Evolutionary conservation across 2,113 vertebrate species (phyloP).

Genomic region (Rhinichthys klamathensis): DNA sequence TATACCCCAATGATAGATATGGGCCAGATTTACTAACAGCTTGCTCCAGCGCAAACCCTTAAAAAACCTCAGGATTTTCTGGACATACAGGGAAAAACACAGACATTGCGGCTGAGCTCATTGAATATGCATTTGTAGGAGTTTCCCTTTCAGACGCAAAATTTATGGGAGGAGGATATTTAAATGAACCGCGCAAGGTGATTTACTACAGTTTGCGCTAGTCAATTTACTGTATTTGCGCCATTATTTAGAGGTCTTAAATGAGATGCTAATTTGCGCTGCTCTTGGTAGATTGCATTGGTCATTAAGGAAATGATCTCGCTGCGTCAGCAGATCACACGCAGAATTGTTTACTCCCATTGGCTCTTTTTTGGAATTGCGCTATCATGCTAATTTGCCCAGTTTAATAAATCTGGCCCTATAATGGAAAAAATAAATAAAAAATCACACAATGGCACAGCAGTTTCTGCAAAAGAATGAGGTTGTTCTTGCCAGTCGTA

Average conservation of each 20-base stretch:
- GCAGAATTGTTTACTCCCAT: background rate
- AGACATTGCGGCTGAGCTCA: no score
- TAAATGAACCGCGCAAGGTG: background rate
- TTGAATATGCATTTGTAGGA: background rate
- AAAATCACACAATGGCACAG: background rate
- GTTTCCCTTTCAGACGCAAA: background rate
- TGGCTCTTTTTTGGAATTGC: background rate
- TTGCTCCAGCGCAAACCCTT: no score
- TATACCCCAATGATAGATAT: background rate
- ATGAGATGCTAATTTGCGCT: no score
- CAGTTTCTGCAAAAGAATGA: background rate
- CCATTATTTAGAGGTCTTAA: background rate
- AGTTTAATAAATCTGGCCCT: background rate
- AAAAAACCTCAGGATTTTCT: no score
- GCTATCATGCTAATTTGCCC: background rate
- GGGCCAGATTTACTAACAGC: no score
- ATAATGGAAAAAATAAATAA: background rate
- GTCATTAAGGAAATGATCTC: no score
- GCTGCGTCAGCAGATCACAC: background rate
- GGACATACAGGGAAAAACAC: no score
- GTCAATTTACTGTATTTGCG: background rate
- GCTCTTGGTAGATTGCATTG: no score
- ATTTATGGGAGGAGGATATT: background rate
- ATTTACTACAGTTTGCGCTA: background rate
- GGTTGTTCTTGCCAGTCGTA: background rate